Base-by-base conservation (phyloP, 2,888 invertebrate species). In the Clistopyga incitator region DNA sequence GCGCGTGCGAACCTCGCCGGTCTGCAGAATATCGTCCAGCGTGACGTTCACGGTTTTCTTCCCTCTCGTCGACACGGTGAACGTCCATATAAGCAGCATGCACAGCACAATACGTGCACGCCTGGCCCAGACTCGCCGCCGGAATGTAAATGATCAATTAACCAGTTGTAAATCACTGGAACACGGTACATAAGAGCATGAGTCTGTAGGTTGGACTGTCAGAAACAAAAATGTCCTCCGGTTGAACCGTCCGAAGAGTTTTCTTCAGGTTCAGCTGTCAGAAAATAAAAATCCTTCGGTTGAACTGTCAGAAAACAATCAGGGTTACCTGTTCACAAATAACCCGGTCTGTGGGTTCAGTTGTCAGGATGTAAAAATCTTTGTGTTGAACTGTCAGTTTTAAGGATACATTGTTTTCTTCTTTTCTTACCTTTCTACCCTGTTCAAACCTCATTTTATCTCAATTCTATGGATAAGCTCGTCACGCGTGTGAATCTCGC, bases 101-200 rank as follows among this genome's bases (percentile, higher is more conserved):
- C 23, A 34, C 25, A 15, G 20, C 11, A 50, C n/a, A 52, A 29
- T 8, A 54, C 13, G 15, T 20, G 71, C 54, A 65, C 68, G 64
- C 64, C 78, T 81, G 59, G 76, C 78, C 75, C 61, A 76, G 81
- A 68, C 74, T 68, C 82, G 74, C 81, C 70, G 74, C 79, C 84
- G 84, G 90, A 91, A 92, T 92, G 91, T 90, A 91, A 92, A 91
- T 90, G 91, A 92, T 91, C 92, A 91, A 92, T 92, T 92, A 92
- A 91, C 89, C 85, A 87, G 88, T 87, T 89, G 89, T 90, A 91
- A 92, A 92, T 92, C 91, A 91, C 88, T 84, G 85, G 86, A 87
- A 87, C 88, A 80, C 84, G 86, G 56, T 81, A 78, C 87, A 80
- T 56, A 80, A 38, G 10, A 38, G 10, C 6, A 38, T 38, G 10